Evolutionary conservation across 2,113 vertebrate genomes (phyloP).

Genomic region (Anguilla japonica): DNA sequence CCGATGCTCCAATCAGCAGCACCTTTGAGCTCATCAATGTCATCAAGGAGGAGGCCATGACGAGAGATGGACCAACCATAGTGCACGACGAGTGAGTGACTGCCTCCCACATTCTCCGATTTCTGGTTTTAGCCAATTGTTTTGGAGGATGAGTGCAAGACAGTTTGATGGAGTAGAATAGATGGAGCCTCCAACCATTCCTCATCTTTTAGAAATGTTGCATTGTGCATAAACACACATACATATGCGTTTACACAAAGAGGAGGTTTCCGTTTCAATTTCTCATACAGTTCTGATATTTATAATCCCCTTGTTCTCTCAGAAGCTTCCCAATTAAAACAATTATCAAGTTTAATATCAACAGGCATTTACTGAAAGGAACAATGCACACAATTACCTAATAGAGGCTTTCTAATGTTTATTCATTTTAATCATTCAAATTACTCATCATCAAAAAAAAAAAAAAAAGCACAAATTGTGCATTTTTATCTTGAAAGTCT

Average conservation of each 20-base stretch:
- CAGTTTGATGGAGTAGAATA: neutral
- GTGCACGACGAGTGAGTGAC: conserved; percentile 90
- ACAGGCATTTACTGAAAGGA: conserved; percentile 41
- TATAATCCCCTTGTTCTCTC: neutral
- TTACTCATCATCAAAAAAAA: conserved; percentile 44
- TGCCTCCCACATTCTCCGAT: neutral
- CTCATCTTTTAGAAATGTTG: neutral
- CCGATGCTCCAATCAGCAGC: conserved; percentile 87
- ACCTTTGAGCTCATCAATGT: conserved; percentile 93
- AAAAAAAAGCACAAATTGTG: conserved; percentile 38
- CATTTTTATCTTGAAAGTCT: conserved; percentile 31
- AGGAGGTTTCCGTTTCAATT: neutral
- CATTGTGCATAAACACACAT: neutral
- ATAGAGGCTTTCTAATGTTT: conserved; percentile 40
- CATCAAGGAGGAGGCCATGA: conserved; percentile 91
- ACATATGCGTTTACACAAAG: neutral
- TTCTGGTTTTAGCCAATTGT: neutral
- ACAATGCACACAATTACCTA: conserved; percentile 38
- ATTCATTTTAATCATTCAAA: conserved; percentile 56
- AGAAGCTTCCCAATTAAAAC: conserved; percentile 43
- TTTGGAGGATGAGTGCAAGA: neutral
- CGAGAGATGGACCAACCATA: conserved; percentile 89
- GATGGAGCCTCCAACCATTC: neutral
- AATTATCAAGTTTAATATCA: conserved; percentile 42
- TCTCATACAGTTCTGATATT: neutral